phyloP scores from a whole-genome alignment of 2,113 vertebrate species.

The Mus pahari region DNA sequence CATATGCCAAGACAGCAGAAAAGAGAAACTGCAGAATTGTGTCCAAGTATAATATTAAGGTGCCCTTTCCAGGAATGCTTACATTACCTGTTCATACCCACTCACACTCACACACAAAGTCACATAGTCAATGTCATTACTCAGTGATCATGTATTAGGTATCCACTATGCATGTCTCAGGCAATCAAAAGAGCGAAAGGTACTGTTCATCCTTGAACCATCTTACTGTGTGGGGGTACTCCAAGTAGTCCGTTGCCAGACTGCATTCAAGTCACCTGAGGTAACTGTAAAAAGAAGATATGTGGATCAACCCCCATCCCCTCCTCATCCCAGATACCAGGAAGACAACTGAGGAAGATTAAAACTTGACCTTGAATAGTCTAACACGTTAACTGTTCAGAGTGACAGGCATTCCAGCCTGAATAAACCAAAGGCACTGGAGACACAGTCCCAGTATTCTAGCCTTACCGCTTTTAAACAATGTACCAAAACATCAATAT shows the following conservation, averaged over 20 bases:
- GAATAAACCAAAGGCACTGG: background rate
- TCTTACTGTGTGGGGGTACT: background rate
- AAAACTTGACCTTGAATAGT: background rate
- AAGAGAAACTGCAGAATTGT: background rate
- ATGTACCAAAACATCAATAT: background rate
- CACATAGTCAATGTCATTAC: background rate
- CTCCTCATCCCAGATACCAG: background rate
- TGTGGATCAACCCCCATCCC: background rate
- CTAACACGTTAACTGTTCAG: background rate
- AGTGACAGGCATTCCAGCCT: background rate
- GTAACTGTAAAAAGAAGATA: background rate
- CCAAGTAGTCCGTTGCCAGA: background rate
- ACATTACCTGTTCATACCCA: background rate
- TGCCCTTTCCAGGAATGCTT: background rate
- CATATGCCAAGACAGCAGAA: slow-evolving; percentile 30
- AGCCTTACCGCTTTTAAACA: background rate
- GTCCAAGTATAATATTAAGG: background rate
- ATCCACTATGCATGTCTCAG: background rate
- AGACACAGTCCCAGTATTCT: background rate
- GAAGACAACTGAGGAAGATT: background rate
- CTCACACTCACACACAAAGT: background rate
- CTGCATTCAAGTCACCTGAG: background rate
- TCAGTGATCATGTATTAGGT: background rate
- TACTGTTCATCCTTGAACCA: background rate
- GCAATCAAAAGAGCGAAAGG: background rate